phyloP scores from a whole-genome alignment of 2,888 invertebrate genomes.

The Allophyes oxyacanthae region DNA sequence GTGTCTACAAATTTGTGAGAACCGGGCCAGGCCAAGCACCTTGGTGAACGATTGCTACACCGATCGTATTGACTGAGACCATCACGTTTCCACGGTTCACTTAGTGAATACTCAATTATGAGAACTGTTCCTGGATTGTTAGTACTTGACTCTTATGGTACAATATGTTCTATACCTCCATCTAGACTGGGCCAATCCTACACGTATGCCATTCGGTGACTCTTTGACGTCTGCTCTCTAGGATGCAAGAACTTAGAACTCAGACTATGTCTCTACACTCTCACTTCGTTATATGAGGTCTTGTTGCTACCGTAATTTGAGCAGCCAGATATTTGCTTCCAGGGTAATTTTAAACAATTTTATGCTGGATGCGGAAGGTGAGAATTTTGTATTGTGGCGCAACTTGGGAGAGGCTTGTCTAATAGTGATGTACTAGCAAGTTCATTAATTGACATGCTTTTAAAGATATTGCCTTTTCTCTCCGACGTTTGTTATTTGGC shows the following conservation, averaged over 20 bases:
- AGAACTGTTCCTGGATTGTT: conserved; percentile 24
- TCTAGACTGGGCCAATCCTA: not conserved
- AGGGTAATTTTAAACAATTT: too few species aligned
- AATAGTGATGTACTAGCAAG: too few species aligned
- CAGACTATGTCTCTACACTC: too few species aligned
- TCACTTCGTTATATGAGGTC: too few species aligned
- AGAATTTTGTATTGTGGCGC: not conserved
- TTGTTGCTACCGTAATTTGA: too few species aligned
- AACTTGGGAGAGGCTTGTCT: not conserved
- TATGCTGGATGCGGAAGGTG: not conserved
- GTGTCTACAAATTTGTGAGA: conserved; percentile 32
- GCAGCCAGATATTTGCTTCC: too few species aligned
- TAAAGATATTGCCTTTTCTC: too few species aligned
- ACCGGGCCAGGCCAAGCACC: conserved; percentile 39
- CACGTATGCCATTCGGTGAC: not conserved
- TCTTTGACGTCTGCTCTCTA: conserved; percentile 12
- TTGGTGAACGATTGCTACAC: conserved; percentile 46
- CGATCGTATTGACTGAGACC: conserved; percentile 47
- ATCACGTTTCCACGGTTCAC: conserved; percentile 44
- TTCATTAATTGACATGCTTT: too few species aligned
- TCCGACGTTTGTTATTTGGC: too few species aligned
- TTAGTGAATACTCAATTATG: conserved; percentile 31
- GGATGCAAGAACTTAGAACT: not conserved
- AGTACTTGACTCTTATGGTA: not conserved
- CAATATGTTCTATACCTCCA: not conserved